Base-by-base conservation (phyloP, 23 tunicate genomes). In the Botrylloides violaceus region DNA sequence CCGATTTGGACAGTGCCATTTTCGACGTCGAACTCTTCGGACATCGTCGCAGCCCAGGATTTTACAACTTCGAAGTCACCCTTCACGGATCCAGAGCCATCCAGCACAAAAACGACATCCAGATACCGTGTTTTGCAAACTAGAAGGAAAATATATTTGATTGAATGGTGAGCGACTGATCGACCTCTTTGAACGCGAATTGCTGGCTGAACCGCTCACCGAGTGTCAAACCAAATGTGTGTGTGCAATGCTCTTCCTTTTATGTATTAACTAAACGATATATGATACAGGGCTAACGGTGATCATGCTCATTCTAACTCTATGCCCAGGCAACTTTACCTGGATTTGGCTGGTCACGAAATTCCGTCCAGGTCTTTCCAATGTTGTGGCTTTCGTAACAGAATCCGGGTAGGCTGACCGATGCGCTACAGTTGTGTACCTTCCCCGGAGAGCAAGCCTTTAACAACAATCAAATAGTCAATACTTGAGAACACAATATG, bases 401-500 rank as follows among this genome's bases (percentile, higher is more conserved):
- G 47, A 37, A 68, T 21, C 74, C 74, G 19, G 74, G 74, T 19
- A 43, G 36, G 6, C 26, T 19, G 12, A 19, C 24, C 36, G 74
- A 23, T 0, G 56, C 25, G 15, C 57, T 37, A 30, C 74, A 68
- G 30, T 68, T 68, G 56, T 32, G 58, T 35, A 43, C 27, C 37
- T 68, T 68, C 18, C 57, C 56, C 7, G 74, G 74, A 1, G 74
- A 36, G 30, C 74, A 68, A 0, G 74, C 74, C 74, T 68, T n/a
- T n/a, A n/a, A n/a, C n/a, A n/a, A n/a, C n/a, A n/a, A n/a, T n/a
- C n/a, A n/a, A n/a, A n/a, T n/a, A n/a, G n/a, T n/a, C n/a, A n/a
- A n/a, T n/a, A n/a, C n/a, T n/a, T n/a, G n/a, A n/a, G n/a, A n/a
- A n/a, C n/a, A n/a, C n/a, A n/a, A n/a, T n/a, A n/a, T n/a, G n/a